Evolutionary conservation across 2,113 vertebrate genomes (phyloP).

Genomic region (Rhipidura dahli): DNA sequence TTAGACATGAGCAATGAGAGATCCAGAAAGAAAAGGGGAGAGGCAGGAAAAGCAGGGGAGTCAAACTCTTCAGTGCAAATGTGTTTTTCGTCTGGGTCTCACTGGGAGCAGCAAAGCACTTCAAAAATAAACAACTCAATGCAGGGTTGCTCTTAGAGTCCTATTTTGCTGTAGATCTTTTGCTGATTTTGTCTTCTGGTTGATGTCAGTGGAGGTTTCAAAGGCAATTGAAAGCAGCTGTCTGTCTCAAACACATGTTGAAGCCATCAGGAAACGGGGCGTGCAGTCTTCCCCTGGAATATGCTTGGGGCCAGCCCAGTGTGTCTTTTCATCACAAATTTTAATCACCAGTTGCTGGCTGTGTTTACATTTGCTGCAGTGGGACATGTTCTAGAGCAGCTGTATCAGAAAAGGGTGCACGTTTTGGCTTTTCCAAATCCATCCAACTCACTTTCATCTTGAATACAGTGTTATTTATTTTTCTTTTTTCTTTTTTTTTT

Average conservation of each 20-base stretch:
- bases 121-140: neutral
- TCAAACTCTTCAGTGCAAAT: neutral
- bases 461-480: neutral
- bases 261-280: neutral
- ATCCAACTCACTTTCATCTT: neutral
- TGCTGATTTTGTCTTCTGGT: neutral
- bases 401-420: neutral
- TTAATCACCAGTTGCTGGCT: neutral
- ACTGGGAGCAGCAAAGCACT: neutral
- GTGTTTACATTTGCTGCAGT: neutral
- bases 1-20: neutral
- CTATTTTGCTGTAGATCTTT: neutral
- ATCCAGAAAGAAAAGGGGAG: neutral
- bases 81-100: neutral
- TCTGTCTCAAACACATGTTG: neutral
- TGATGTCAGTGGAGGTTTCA: neutral
- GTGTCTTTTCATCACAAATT: neutral
- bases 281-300: neutral
- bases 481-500: neutral
- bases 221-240: slow-evolving; percentile 20
- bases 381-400: neutral
- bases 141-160: neutral
- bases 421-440: neutral
- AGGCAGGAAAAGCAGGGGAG: neutral
- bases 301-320: neutral